Evolutionary conservation across 2,113 vertebrate genomes (phyloP).

Genomic region (Rhegmatorhina hoffmannsi): DNA sequence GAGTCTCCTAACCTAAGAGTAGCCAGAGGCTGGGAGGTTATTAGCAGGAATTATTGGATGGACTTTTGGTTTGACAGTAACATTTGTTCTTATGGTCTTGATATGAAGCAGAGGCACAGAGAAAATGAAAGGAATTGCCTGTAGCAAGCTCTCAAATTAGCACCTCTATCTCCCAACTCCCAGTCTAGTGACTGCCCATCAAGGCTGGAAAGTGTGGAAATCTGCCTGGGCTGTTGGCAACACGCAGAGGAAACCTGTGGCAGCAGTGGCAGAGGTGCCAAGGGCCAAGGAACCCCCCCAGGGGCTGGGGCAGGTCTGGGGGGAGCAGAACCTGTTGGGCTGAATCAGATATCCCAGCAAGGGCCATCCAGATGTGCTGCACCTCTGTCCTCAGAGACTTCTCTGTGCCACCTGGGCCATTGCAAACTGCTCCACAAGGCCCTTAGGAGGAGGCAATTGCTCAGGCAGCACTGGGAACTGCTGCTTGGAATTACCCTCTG

Average conservation of each 20-base stretch:
- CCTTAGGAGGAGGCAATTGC: not conserved
- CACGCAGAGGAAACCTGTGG: accelerated
- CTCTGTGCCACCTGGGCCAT: not conserved
- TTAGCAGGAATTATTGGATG: slow-evolving; percentile 61
- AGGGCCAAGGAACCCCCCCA: not conserved
- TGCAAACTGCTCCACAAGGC: not conserved
- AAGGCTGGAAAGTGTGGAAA: not conserved
- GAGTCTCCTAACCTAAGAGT: slow-evolving; percentile 33
- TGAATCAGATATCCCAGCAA: not conserved
- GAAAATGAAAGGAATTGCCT: slow-evolving; percentile 36
- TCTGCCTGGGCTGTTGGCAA: not conserved
- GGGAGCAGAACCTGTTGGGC: not conserved
- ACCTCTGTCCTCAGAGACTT: not conserved
- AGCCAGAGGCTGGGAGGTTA: slow-evolving; percentile 36
- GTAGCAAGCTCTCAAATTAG: slow-evolving; percentile 46
- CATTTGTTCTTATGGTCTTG: slow-evolving; percentile 38
- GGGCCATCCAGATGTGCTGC: not conserved
- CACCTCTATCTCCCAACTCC: not conserved
- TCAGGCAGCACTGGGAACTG: not conserved
- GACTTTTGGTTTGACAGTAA: slow-evolving; percentile 44
- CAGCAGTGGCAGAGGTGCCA: not conserved
- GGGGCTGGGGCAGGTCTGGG: not conserved
- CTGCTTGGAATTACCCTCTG: not conserved
- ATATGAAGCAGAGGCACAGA: not conserved
- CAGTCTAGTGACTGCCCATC: not conserved